phyloP scores from a whole-genome alignment of 1,140 invertebrate genomes.

The Leptinotarsa defecta region DNA sequence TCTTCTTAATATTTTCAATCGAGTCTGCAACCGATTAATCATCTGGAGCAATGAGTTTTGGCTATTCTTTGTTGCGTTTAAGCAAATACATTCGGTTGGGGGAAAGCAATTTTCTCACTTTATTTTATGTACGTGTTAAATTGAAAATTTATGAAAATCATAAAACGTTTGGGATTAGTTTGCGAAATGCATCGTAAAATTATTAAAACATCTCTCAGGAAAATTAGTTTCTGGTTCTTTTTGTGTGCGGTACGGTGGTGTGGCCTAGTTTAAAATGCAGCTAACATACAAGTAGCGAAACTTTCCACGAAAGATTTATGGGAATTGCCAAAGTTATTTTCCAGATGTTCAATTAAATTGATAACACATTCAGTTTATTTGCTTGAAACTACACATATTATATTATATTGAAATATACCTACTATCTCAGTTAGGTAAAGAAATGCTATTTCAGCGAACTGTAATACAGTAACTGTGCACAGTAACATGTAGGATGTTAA shows the following conservation, averaged over 20 bases:
- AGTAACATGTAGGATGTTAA: no score
- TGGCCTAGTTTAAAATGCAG: conserved; percentile 33
- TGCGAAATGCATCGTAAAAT: conserved; percentile 16
- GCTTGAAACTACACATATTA: not conserved
- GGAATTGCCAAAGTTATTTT: conserved; percentile 29
- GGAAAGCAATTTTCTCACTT: not conserved
- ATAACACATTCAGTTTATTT: conserved; percentile 35
- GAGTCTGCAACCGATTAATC: no score
- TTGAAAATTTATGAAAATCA: conserved; percentile 6
- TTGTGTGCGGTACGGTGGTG: not conserved
- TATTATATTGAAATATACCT: no score
- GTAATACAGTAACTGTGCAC: no score
- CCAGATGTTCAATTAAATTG: conserved; percentile 37
- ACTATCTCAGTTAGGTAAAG: not conserved
- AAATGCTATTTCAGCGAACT: not conserved
- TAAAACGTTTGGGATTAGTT: conserved; percentile 6
- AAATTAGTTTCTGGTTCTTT: conserved; percentile 7
- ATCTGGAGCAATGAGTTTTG: no score
- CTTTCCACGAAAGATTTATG: conserved; percentile 39
- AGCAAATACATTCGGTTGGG: not conserved
- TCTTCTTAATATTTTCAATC: no score
- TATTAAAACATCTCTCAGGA: conserved; percentile 13
- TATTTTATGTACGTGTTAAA: conserved; percentile 2
- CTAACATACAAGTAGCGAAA: conserved; percentile 31
- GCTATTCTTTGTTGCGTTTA: no score